These are phyloP conservation scores for Chaenogobius annularis DNA, from an alignment of 2,113 vertebrate genomes.

Conservation along the genomic window DNA sequence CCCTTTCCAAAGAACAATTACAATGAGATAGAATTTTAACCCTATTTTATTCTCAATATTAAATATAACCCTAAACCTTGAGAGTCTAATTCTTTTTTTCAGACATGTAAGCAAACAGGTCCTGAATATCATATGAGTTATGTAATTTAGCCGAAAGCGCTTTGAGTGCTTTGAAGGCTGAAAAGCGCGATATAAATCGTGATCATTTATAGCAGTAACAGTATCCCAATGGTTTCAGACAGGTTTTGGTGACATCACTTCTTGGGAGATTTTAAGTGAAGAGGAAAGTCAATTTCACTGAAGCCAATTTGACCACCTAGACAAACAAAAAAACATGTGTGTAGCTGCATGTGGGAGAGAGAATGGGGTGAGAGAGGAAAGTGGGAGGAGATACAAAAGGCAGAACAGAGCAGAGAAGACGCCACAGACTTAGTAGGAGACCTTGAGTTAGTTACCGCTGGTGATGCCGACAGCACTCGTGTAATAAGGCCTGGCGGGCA, in stretches of 20 bases:
- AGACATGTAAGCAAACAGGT: not conserved
- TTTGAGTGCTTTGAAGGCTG: too few relatives aligned
- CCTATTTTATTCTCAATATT: not conserved
- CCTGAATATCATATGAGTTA: too few relatives aligned
- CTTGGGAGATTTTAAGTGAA: conserved; percentile 69
- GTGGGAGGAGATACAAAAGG: conserved; percentile 70
- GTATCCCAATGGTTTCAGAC: conserved; percentile 32
- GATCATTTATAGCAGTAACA: conserved; percentile 8
- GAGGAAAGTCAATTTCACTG: conserved; percentile 80
- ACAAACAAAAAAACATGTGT: conserved; percentile 40
- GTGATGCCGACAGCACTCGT: conserved; percentile 37
- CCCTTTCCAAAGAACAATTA: not conserved
- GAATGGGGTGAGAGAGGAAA: conserved; percentile 58
- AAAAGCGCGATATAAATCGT: too few relatives aligned
- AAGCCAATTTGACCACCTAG: conserved; percentile 76
- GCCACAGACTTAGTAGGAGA: conserved; percentile 63
- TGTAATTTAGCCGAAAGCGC: too few relatives aligned
- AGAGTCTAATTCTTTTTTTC: not conserved
- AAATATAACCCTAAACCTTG: not conserved
- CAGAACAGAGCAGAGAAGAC: conserved; percentile 61
- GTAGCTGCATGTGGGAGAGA: conserved; percentile 36
- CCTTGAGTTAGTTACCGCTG: conserved; percentile 55
- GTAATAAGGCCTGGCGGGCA: conserved; percentile 32
- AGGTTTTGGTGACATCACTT: conserved; percentile 55
- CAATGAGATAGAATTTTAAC: not conserved